Evolutionary conservation across 2,797 vertebrate species (phyloP).

Genomic region (Setipinna tenuifilis): DNA sequence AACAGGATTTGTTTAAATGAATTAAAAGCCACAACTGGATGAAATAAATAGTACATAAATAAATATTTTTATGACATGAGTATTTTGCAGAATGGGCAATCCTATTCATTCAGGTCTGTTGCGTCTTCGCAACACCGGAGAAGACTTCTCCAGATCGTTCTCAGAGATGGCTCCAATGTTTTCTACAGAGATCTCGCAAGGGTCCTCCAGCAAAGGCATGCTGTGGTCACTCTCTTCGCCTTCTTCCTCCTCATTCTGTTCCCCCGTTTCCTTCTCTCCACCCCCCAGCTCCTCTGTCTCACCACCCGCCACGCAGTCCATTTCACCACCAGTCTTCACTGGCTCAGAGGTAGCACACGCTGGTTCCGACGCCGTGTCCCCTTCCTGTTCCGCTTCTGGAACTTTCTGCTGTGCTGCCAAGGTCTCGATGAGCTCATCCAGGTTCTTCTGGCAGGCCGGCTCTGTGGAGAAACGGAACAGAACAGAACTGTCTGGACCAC

Average conservation of each 20-base stretch:
- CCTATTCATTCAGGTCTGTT: conserved; percentile 75
- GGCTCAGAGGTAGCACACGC: conserved; percentile 26
- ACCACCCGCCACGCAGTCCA: conserved; percentile 50
- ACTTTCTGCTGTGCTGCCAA: conserved; percentile 68
- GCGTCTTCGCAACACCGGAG: conserved; percentile 76
- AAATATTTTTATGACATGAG: conserved; percentile 37
- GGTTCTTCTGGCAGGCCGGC: conserved; percentile 74
- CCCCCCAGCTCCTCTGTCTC: conserved; percentile 35
- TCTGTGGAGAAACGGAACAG: conserved; percentile 64
- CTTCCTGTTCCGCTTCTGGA: conserved; percentile 34
- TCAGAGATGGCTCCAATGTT: conserved; percentile 49
- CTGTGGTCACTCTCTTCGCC: conserved; percentile 57
- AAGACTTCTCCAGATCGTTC: conserved; percentile 49
- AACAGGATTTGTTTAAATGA: not conserved
- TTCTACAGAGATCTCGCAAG: conserved; percentile 57
- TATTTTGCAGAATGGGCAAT: conserved; percentile 15
- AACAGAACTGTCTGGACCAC: not conserved
- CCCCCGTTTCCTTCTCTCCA: conserved; percentile 8
- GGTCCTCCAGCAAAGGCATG: conserved; percentile 62
- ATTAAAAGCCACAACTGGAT: not conserved
- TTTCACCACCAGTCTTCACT: conserved; percentile 43
- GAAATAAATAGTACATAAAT: conserved; percentile 38
- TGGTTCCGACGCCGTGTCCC: not conserved
- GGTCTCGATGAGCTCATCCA: conserved; percentile 85
- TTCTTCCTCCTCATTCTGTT: conserved; percentile 43